Evolutionary conservation across 2,113 vertebrate genomes (phyloP), one percentile per base, ranked within the genome.

Genomic region (Urocynchramus pylzowi): DNA sequence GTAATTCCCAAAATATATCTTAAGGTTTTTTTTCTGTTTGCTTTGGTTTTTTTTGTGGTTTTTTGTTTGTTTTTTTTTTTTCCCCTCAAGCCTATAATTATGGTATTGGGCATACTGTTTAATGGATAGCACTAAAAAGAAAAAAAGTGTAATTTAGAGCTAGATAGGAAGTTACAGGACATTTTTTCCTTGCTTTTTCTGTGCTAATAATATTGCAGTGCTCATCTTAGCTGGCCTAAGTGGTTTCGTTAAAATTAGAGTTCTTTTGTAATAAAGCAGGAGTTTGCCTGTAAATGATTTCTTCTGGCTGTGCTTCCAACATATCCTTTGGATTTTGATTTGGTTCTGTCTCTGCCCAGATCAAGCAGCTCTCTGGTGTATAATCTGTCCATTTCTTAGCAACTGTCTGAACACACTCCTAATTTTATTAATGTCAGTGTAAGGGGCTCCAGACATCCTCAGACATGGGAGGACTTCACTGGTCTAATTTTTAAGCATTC

Each of bases 1-100:
- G 9, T 26, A 56, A 84, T 83, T 52, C 17, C 10, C 52, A 39
- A 86, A 85, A 33, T 47, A 52, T n/a, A 16, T 63, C 6, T 18
- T 24, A 19, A 19, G 20, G 6, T n/a, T 2, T 1, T 50, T n/a
- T 22, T n/a, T 21, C n/a, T n/a, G n/a, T n/a, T n/a, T n/a, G n/a
- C n/a, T n/a, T n/a, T n/a, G n/a, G n/a, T n/a, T n/a, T n/a, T n/a
- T n/a, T n/a, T n/a, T n/a, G n/a, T n/a, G n/a, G n/a, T n/a, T n/a
- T n/a, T n/a, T n/a, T n/a, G n/a, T 14, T 33, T 33, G 31, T 13
- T 5, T 16, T 16, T 4, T 37, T 23, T 15, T 77, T 91, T 94
- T 9, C 18, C 19, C 53, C 54, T 35, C 30, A 81, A 89, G 63
- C 27, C 23, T 90, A 14, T 13, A 53, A 9, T 42, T 20, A 10